Evolutionary conservation across 2,113 vertebrate genomes (phyloP), one percentile per base, ranked within the genome.

Genomic region (Takifugu flavidus): DNA sequence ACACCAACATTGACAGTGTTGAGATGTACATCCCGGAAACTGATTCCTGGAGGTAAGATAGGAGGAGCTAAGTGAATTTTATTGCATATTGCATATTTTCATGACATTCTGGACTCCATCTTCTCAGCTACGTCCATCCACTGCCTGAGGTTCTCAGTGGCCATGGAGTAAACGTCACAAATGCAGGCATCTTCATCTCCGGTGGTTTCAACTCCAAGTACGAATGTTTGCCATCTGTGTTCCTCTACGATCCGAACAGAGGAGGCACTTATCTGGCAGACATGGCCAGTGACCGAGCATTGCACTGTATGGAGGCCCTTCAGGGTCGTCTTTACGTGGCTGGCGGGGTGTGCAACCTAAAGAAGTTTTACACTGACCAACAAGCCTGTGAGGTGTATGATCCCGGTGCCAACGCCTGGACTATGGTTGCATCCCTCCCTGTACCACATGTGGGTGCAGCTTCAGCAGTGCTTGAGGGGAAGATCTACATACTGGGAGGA

Each of bases 271-370:
- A 78, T 56, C 74, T 91, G 45, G 66, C 84, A 1, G 80, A 86
- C 64, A 92, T 92, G 90, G 54, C 15, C 46, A 60, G 73, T 0
- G 84, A 90, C 49, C 75, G 89, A 11, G 89, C 91, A 3, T 87
- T 82, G 68, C 91, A 92, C 63, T 90, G 89, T 75, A 92, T 92
- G 90, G 89, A 92, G 53, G 49, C 56, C 28, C 65, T 92, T 55
- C 64, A 39, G 8, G 69, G 80, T 6, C 64, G 5, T 29, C 72
- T 92, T 11, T 91, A 87, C 1, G 87, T 89, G 0, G 85, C 79
- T 0, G 91, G 91, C 0, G 91, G 91, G 0, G 70, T 91, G 20
- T 82, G 87, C 25, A 91, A 91, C 72, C 65, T 83, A 5, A 68
- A 60, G 13, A 82, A 59, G 31, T 91, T 84, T 77, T 92, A 91